These are phyloP conservation scores for Sebastiscus albofasciatus DNA, from an alignment of 2,797 vertebrate genomes.

Conservation along the genomic window DNA sequence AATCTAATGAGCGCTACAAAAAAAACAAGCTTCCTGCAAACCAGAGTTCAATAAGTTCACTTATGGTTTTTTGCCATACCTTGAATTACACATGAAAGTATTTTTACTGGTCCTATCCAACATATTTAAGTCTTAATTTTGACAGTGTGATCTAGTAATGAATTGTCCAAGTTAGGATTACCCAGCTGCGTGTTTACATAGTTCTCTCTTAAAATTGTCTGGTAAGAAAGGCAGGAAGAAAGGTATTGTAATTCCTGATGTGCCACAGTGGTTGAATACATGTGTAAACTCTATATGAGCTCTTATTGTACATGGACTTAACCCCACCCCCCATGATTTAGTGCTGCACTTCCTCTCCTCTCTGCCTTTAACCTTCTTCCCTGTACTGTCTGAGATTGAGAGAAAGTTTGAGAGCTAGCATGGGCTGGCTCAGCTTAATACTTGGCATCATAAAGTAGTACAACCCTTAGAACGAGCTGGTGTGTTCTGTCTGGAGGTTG, in stretches of 20 bases:
- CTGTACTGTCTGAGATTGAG: slow-evolving; percentile 18
- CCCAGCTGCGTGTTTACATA: not conserved
- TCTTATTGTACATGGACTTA: slow-evolving; percentile 24
- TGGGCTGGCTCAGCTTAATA: not conserved
- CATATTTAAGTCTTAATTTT: not conserved
- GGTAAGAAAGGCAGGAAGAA: not conserved
- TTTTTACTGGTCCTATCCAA: not conserved
- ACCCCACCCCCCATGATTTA: slow-evolving; percentile 1
- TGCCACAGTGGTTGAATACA: not conserved
- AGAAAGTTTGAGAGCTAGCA: slow-evolving; percentile 16
- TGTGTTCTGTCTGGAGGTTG: not conserved
- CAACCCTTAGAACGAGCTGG: not conserved
- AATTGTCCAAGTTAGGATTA: not conserved
- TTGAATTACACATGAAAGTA: not conserved
- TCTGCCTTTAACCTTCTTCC: slow-evolving; percentile 11
- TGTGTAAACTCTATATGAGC: slow-evolving; percentile 8
- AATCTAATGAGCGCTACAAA: not conserved
- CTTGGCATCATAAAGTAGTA: not conserved
- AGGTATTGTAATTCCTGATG: not conserved
- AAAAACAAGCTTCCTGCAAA: not conserved
- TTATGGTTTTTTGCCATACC: not conserved
- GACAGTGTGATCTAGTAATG: not conserved
- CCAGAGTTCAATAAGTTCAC: not conserved
- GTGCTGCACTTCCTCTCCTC: slow-evolving; percentile 11
- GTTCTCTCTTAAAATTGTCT: not conserved